Evolutionary conservation across 92 coral and sea anemone genomes (phyloP).

Genomic region (Hydrozoanthus gracilis): DNA sequence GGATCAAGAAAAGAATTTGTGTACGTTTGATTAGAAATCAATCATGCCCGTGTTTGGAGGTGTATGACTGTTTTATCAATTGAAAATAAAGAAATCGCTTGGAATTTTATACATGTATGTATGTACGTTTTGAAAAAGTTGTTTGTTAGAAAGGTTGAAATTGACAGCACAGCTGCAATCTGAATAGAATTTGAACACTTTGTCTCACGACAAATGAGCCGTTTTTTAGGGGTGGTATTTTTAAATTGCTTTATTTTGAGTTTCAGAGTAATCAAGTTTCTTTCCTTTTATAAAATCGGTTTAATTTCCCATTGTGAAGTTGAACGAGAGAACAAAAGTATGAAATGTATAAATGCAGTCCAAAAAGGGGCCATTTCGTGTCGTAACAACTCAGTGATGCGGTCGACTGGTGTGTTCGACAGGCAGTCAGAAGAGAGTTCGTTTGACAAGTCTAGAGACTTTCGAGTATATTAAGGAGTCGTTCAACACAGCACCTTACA

Average conservation of each 20-base stretch:
- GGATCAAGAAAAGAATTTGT: constrained; percentile 15
- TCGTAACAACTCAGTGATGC: not conserved
- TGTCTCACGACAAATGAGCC: constrained; percentile 30
- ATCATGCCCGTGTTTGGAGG: not conserved
- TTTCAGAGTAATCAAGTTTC: not conserved
- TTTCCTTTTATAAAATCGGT: too few species aligned
- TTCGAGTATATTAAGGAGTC: not conserved
- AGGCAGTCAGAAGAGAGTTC: too few species aligned
- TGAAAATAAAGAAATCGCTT: not conserved
- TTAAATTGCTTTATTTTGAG: not conserved
- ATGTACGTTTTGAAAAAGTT: constrained; percentile 10
- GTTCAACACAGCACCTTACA: not conserved
- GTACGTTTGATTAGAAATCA: not conserved
- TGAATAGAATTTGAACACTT: constrained; percentile 10
- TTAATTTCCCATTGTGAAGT: not conserved
- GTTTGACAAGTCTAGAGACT: not conserved
- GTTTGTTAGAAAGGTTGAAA: not conserved
- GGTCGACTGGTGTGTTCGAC: not conserved
- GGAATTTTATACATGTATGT: not conserved
- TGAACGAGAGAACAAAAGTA: not conserved
- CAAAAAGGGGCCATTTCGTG: not conserved
- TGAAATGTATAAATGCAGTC: not conserved
- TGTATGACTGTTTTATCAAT: not conserved
- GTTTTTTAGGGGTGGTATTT: not conserved
- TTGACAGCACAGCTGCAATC: constrained; percentile 5